A percentile compares a stretch with the other conserved stretches of the same genome.
phyloP scores from a whole-genome alignment of 2,797 vertebrate species.

The Taenioides sp. region DNA sequence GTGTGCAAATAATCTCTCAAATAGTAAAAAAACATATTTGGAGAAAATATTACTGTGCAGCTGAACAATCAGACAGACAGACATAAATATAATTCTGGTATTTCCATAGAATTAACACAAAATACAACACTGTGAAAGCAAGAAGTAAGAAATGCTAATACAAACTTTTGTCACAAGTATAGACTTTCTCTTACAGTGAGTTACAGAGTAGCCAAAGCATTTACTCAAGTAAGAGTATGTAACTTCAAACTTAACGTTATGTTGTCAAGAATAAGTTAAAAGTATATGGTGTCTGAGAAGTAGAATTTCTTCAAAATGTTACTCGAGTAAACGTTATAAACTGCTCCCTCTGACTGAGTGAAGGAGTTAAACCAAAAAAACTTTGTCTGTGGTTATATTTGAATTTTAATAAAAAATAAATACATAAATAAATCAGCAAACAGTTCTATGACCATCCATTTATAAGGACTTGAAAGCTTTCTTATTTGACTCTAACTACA shows the following conservation, averaged over 20 bases:
- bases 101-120: too few relatives aligned
- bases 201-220: too few relatives aligned
- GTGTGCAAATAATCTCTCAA: not conserved
- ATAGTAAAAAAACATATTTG: not conserved
- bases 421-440: not conserved
- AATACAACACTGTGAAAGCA: too few relatives aligned
- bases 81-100: too few relatives aligned
- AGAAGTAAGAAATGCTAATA: too few relatives aligned
- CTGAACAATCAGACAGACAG: too few relatives aligned
- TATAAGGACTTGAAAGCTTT: constrained; percentile 27
- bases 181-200: too few relatives aligned
- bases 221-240: too few relatives aligned
- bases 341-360: too few relatives aligned
- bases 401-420: too few relatives aligned
- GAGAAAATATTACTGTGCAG: not conserved
- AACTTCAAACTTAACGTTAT: too few relatives aligned
- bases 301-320: not conserved
- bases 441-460: not conserved
- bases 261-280: not conserved
- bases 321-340: not conserved
- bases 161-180: too few relatives aligned
- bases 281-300: not conserved
- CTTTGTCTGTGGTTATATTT: not conserved
- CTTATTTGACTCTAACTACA: not conserved
- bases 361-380: not conserved